Evolutionary conservation across 1,140 invertebrate genomes (phyloP).

Genomic region (Eriocheir sinensis): DNA sequence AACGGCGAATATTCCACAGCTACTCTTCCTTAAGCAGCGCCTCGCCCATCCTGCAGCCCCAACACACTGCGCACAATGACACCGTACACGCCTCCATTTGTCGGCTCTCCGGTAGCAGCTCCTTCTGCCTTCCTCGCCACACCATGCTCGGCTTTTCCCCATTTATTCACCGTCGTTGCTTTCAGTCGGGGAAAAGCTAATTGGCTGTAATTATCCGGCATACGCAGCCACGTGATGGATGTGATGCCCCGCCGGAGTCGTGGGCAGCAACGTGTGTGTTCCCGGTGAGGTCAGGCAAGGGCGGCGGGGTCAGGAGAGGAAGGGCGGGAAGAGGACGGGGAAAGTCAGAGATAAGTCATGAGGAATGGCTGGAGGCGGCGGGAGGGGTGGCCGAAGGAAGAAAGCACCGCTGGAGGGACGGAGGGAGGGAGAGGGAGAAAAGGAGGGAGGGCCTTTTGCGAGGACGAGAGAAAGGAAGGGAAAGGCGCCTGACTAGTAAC

Average conservation of each 20-base stretch:
- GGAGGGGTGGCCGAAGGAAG: neutral
- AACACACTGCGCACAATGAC: constrained; percentile 14
- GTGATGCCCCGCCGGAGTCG: neutral
- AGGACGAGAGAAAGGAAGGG: neutral
- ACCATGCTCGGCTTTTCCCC: neutral
- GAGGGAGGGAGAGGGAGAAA: too few relatives aligned
- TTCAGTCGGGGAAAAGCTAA: constrained; percentile 26
- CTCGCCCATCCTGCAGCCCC: neutral
- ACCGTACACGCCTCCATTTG: neutral
- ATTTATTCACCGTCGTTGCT: constrained; percentile 13
- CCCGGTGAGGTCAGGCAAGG: neutral
- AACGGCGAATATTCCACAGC: neutral
- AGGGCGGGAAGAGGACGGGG: neutral
- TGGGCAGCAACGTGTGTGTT: constrained; percentile 31
- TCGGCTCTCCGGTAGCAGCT: neutral
- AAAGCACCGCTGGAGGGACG: neutral
- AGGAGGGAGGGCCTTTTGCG: too few relatives aligned
- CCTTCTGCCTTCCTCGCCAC: neutral
- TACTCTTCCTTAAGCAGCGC: neutral
- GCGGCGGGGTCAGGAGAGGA: neutral
- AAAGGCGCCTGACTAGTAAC: neutral
- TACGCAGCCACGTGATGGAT: constrained; percentile 47
- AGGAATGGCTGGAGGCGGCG: neutral
- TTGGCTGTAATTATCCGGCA: constrained; percentile 33
- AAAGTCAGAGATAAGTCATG: constrained; percentile 25